Percentiles rank a stretch among this genome's conserved stretches.
Evolutionary conservation across 2,888 invertebrate genomes (phyloP).

Genomic region (Oithona nana): DNA sequence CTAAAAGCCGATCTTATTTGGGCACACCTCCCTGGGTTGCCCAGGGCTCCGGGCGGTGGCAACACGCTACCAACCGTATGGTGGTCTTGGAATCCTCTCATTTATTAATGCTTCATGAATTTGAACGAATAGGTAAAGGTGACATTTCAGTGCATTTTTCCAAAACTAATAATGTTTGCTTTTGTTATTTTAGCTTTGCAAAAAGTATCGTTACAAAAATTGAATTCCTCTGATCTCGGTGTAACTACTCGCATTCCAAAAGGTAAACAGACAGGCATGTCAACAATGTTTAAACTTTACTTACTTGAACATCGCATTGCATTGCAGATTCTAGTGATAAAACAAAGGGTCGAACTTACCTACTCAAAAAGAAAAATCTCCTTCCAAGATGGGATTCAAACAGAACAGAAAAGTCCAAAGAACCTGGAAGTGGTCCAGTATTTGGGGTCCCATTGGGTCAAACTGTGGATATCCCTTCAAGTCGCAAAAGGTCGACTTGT

Average conservation of each 20-base stretch:
- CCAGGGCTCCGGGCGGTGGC: constrained; percentile 30
- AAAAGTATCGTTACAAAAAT: constrained; percentile 63
- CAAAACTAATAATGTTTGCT: too few relatives aligned
- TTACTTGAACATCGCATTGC: background rate
- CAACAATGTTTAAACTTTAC: background rate
- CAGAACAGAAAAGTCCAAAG: background rate
- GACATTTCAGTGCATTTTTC: too few relatives aligned
- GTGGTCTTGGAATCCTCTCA: constrained; percentile 49
- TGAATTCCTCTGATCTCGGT: constrained; percentile 66
- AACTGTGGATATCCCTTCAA: constrained; percentile 36
- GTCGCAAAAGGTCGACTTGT: constrained; percentile 1
- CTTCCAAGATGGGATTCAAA: background rate
- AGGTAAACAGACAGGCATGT: constrained; percentile 34
- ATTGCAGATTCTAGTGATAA: constrained; percentile 13
- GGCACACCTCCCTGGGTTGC: constrained; percentile 53
- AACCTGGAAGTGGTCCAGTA: constrained; percentile 28
- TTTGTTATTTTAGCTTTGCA: too few relatives aligned
- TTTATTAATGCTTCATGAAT: constrained; percentile 51
- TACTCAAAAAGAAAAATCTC: background rate
- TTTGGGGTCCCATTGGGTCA: constrained; percentile 67
- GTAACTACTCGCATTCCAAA: constrained; percentile 57
- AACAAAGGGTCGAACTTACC: background rate
- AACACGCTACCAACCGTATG: constrained; percentile 32
- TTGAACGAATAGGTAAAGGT: constrained; percentile 54
- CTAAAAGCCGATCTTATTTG: constrained; percentile 49